Evolutionary conservation across 35 echinoderm and acorn worm species (phyloP).

Genomic region (Lytechinus pictus): DNA sequence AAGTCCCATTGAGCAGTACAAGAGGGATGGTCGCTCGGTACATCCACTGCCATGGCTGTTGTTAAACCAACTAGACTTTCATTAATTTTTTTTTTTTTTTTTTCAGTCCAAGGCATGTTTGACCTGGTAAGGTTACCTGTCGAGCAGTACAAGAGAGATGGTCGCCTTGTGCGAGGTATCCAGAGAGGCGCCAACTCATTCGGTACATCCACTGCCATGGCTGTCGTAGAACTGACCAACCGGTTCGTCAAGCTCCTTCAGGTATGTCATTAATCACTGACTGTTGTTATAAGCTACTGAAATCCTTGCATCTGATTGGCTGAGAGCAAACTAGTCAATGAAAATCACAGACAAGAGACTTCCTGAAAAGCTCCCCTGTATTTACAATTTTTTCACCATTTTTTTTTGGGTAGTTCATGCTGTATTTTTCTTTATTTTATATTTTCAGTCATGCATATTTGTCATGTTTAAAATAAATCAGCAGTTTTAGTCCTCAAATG

Average conservation of each 20-base stretch:
- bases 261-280: conserved; percentile 38
- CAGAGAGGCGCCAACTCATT: conserved; percentile 95
- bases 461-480: no score
- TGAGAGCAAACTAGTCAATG: no score
- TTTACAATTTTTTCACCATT: no score
- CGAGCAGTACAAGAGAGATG: conserved; percentile 97
- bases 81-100: neutral
- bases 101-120: conserved; percentile 82
- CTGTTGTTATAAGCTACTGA: no score
- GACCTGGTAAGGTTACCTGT: conserved; percentile 90
- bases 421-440: no score
- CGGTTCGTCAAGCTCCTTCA: conserved; percentile 86
- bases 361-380: no score
- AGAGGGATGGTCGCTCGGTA: conserved; percentile 90
- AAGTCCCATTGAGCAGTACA: conserved; percentile 89
- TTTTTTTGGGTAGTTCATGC: no score
- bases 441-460: no score
- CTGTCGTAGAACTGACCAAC: conserved; percentile 91
- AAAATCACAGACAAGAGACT: no score
- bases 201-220: conserved; percentile 94
- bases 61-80: conserved; percentile 76
- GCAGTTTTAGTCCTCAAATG: no score
- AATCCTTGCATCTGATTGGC: no score
- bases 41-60: conserved; percentile 92
- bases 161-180: conserved; percentile 86